A percentile compares a stretch with the other conserved stretches of the same genome.
phyloP scores from a whole-genome alignment of 2,113 vertebrate genomes.

The Triplophysa siluroides region DNA sequence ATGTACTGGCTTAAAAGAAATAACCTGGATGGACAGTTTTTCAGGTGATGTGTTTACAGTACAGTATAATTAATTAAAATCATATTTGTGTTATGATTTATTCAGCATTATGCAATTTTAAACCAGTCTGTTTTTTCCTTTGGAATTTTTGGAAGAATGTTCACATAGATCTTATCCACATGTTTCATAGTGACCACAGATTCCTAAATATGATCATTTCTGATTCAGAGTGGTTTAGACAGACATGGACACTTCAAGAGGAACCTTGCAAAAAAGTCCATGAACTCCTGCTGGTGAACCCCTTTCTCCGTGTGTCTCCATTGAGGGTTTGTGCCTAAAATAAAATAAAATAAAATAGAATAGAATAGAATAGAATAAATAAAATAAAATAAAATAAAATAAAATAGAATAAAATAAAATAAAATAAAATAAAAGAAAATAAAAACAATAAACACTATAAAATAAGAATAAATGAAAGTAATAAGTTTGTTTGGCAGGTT shows the following conservation, averaged over 20 bases:
- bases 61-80: too few species aligned
- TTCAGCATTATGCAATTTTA: not conserved
- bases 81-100: not conserved
- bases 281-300: conserved; percentile 84
- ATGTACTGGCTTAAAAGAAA: conserved; percentile 74
- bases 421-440: too few species aligned
- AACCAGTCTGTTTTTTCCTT: not conserved
- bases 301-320: conserved; percentile 85
- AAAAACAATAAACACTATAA: too few species aligned
- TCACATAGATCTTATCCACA: too few species aligned
- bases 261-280: conserved; percentile 91
- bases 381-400: too few species aligned
- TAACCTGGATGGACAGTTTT: conserved; percentile 82
- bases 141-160: too few species aligned
- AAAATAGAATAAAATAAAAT: too few species aligned
- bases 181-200: too few species aligned
- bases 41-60: conserved; percentile 70
- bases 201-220: not conserved
- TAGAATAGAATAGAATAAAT: too few species aligned
- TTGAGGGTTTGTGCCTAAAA: conserved; percentile 77
- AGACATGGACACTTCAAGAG: conserved; percentile 80
- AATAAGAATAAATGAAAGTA: too few species aligned
- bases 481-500: conserved; percentile 64
- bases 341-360: too few species aligned
- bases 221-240: conserved; percentile 82